Percentiles rank a stretch among this genome's conserved stretches.
Conservation (phyloP, 2,113 vertebrate species). For the Protomyctophum bolini region DNA sequence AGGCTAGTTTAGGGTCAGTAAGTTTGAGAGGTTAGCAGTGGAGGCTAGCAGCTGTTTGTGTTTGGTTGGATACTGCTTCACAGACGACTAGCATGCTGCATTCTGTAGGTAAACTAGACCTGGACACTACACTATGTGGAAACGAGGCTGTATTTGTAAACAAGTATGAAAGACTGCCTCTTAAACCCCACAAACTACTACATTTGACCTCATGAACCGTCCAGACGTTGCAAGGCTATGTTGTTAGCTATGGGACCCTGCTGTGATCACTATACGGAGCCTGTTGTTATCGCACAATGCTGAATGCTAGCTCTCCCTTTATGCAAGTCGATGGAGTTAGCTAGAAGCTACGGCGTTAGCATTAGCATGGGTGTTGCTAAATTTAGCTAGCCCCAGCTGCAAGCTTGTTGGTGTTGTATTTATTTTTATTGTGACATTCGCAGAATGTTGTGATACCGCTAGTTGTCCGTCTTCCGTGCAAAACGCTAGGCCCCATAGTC, state of each 20-base stretch:
- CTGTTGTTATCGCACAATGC: background rate
- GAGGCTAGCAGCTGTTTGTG: no score
- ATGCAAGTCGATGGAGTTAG: background rate
- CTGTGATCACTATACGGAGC: background rate
- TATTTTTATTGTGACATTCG: background rate
- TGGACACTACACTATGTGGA: no score
- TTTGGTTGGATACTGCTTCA: no score
- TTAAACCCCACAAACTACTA: background rate
- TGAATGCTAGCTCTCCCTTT: background rate
- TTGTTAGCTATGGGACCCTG: background rate
- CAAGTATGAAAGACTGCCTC: conserved; percentile 30
- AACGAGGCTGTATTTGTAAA: conserved; percentile 64
- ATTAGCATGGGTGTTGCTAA: conserved; percentile 50
- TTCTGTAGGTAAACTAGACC: no score
- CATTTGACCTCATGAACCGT: fast-evolving
- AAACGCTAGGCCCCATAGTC: background rate
- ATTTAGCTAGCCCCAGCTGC: conserved; percentile 56
- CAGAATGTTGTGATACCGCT: background rate
- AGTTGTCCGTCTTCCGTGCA: fast-evolving
- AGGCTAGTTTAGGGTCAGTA: no score
- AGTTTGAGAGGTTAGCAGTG: no score
- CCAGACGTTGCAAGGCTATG: background rate
- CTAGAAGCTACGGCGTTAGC: conserved; percentile 39
- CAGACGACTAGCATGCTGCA: no score
- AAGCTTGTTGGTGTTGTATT: conserved; percentile 7